phyloP scores from a whole-genome alignment of 2,113 vertebrate genomes.

The Grallaria varia region DNA sequence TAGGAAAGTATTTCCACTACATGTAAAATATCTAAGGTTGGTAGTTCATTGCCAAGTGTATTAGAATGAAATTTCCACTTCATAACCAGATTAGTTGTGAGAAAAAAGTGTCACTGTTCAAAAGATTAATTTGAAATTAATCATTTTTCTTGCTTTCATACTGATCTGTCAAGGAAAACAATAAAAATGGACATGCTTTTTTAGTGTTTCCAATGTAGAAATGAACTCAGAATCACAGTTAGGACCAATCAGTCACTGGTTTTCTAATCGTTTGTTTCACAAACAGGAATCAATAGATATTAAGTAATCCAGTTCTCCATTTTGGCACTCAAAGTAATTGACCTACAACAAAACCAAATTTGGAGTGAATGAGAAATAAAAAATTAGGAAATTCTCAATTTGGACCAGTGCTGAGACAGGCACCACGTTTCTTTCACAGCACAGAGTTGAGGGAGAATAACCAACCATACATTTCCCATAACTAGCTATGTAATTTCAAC shows the following conservation, averaged over 20 bases:
- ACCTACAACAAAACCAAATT: neutral
- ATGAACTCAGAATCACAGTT: neutral
- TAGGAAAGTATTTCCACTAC: neutral
- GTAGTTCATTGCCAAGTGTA: neutral
- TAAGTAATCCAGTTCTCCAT: neutral
- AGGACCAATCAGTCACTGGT: neutral
- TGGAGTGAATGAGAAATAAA: neutral
- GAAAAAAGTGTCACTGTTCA: neutral
- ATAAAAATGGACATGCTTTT: neutral
- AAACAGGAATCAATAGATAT: rapidly evolving
- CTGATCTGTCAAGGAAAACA: neutral
- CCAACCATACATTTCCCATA: slow-evolving; percentile 6
- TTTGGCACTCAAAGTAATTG: neutral
- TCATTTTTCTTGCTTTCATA: neutral
- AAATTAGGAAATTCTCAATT: neutral
- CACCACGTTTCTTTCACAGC: neutral
- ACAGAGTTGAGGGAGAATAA: neutral
- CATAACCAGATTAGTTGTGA: neutral
- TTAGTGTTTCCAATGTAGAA: neutral
- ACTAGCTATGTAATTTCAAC: slow-evolving; percentile 47
- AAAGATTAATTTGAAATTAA: neutral
- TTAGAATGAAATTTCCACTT: neutral
- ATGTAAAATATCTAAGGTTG: neutral
- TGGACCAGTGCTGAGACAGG: neutral
- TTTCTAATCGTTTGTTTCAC: neutral